Evolutionary conservation across 2,113 vertebrate species (phyloP).

Genomic region (Onychostoma macrolepis): DNA sequence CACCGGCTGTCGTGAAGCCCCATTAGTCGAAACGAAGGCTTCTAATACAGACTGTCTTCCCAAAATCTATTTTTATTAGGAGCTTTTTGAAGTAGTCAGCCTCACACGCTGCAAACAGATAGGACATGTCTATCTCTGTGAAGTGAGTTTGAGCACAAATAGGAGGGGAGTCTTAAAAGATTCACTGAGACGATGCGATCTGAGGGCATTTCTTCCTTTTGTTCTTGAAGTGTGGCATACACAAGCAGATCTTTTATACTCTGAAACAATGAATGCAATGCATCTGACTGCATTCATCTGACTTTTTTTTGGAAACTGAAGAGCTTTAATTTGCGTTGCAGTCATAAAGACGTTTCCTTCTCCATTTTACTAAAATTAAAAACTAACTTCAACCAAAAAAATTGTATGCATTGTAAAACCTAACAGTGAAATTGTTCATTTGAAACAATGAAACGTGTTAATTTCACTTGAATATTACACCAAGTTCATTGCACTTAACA

Average conservation of each 20-base stretch:
- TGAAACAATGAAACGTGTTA: background rate
- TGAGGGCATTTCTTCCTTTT: constrained; percentile 21
- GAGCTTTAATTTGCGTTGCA: background rate
- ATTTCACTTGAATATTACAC: background rate
- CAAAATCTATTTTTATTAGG: constrained; percentile 40
- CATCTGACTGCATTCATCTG: constrained; percentile 19
- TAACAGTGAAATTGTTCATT: background rate
- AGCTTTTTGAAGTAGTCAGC: constrained; percentile 37
- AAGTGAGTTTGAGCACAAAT: constrained; percentile 44
- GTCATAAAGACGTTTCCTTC: background rate
- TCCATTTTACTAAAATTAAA: background rate
- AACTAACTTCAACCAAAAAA: background rate
- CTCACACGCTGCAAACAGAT: constrained; percentile 14
- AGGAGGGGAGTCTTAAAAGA: constrained; percentile 38
- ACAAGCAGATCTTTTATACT: constrained; percentile 12
- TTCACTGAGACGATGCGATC: constrained; percentile 42
- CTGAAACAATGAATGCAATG: constrained; percentile 10
- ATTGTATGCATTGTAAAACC: background rate
- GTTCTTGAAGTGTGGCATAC: constrained; percentile 31
- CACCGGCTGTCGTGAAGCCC: constrained; percentile 1
- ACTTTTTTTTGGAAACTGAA: background rate
- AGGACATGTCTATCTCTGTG: constrained; percentile 29
- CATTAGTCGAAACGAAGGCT: constrained; percentile 19
- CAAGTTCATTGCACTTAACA: background rate
- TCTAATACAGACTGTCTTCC: constrained; percentile 17